These are phyloP conservation scores for Callitettix versicolor DNA, from an alignment of 1,140 invertebrate species.

Conservation along the genomic window DNA sequence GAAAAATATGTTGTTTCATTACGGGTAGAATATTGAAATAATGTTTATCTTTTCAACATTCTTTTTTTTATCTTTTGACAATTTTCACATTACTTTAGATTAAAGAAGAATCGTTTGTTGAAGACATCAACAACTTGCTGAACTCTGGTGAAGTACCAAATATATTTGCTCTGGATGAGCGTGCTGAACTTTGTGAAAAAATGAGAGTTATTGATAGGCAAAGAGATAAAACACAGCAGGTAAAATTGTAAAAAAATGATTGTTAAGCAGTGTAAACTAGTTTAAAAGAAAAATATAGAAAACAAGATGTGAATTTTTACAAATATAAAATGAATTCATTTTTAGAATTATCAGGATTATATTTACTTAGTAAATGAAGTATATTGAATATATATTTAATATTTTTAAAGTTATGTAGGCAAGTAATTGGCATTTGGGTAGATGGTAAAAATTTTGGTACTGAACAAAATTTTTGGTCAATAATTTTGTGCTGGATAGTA, in stretches of 20 bases:
- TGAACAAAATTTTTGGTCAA: too few species aligned
- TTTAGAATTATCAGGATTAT: too few species aligned
- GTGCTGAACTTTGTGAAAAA: conserved; percentile 85
- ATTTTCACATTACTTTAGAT: conserved; percentile 62
- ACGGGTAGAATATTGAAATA: too few species aligned
- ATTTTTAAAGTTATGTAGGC: too few species aligned
- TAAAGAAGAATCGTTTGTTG: conserved; percentile 86
- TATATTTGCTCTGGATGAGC: conserved; percentile 79
- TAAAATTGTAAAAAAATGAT: conserved; percentile 14
- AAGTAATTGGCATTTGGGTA: too few species aligned
- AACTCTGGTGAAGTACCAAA: conserved; percentile 92
- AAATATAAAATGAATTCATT: too few species aligned
- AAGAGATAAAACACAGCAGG: conserved; percentile 74
- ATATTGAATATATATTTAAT: too few species aligned
- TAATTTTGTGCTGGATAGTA: too few species aligned
- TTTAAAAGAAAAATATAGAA: not conserved
- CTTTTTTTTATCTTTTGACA: not conserved
- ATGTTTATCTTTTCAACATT: not conserved
- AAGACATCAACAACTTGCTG: conserved; percentile 88
- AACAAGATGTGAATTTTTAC: not conserved
- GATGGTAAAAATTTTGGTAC: too few species aligned
- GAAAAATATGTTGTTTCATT: too few species aligned
- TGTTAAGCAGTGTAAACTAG: not conserved
- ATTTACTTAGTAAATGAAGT: too few species aligned
- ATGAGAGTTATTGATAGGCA: conserved; percentile 86